phyloP scores from a whole-genome alignment of 2,113 vertebrate genomes.

The Cryptotis parvus region DNA sequence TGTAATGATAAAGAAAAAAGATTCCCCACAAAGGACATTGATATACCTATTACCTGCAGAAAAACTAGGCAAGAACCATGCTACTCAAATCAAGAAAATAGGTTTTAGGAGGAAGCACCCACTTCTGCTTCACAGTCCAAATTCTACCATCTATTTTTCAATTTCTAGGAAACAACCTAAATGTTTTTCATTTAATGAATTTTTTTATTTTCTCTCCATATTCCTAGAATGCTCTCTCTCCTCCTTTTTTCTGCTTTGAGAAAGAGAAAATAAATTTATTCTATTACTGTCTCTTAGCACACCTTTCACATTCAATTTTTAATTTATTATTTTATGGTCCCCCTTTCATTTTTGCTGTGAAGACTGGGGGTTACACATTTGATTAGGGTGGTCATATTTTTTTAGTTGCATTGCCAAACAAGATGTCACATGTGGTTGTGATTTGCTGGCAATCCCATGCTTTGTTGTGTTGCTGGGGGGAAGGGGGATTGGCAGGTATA shows the following conservation, averaged over 20 bases:
- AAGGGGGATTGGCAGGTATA: too few species aligned
- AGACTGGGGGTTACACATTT: too few species aligned
- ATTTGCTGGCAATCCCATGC: too few species aligned
- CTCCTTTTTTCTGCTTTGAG: background rate
- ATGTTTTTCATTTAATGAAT: background rate
- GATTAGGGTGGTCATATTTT: too few species aligned
- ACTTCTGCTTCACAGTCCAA: background rate
- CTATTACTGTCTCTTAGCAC: background rate
- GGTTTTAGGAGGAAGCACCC: background rate
- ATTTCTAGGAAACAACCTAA: constrained; percentile 33
- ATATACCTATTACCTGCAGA: background rate
- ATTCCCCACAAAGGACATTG: background rate
- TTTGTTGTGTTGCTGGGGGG: too few species aligned
- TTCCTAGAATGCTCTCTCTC: background rate
- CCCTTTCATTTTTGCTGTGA: too few species aligned
- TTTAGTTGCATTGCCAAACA: too few species aligned
- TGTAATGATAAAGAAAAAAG: background rate
- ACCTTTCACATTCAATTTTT: background rate
- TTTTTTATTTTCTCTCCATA: background rate
- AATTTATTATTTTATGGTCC: too few species aligned
- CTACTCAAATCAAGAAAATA: background rate
- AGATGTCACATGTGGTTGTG: too few species aligned
- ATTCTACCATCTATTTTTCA: constrained; percentile 13
- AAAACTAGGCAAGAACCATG: too few species aligned
- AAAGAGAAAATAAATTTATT: background rate